Conservation (phyloP, 1,140 invertebrate genomes). For the Agrypnia vestita region DNA sequence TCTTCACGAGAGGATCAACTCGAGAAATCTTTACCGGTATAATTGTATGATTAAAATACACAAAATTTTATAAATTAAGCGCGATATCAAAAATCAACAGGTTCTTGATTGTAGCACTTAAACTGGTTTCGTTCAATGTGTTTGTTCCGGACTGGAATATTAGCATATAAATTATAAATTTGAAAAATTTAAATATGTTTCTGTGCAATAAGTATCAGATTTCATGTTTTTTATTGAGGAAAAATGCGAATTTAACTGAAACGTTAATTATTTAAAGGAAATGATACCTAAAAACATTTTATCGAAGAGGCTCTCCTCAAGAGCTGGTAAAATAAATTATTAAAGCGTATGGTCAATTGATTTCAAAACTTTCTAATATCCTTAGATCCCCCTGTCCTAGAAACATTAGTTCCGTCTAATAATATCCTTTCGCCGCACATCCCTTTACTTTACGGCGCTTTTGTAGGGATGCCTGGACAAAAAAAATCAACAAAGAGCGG, state of each 20-base stretch:
- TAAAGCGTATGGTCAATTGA: conserved; percentile 11
- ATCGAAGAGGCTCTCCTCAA: background rate
- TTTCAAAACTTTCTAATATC: conserved; percentile 41
- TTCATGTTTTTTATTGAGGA: conserved; percentile 14
- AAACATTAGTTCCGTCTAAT: conserved; percentile 29
- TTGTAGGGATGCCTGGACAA: conserved; percentile 10
- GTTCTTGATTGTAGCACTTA: too few relatives aligned
- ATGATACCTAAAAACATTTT: too few relatives aligned
- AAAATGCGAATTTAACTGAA: background rate
- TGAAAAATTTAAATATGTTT: too few relatives aligned
- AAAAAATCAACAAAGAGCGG: conserved; percentile 16
- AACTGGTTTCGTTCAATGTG: too few relatives aligned
- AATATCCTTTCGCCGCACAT: conserved; percentile 11
- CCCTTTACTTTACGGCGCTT: background rate
- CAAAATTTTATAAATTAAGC: too few relatives aligned
- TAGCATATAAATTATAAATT: too few relatives aligned
- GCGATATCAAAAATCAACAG: too few relatives aligned
- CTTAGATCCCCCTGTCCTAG: conserved; percentile 13
- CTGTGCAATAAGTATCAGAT: background rate
- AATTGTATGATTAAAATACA: too few relatives aligned
- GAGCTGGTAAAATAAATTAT: background rate
- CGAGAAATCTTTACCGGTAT: too few relatives aligned
- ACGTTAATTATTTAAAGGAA: conserved; percentile 1
- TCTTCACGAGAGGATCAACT: too few relatives aligned
- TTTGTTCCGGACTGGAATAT: too few relatives aligned